Base-by-base conservation (phyloP, 1,140 invertebrate genomes). In the Battus philenor region DNA sequence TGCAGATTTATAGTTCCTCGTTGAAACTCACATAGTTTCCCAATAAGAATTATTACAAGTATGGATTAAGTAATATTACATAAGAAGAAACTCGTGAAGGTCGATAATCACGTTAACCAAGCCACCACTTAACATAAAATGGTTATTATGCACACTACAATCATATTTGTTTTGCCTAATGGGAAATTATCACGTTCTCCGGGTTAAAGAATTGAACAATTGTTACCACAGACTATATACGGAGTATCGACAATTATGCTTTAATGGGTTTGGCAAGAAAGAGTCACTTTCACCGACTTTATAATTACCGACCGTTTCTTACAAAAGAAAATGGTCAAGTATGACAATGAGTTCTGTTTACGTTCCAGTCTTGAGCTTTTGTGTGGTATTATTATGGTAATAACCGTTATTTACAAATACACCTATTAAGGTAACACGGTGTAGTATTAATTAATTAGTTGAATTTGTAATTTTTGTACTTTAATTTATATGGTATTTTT, bases 241-340 rank as follows among this genome's bases (percentile, higher is more conserved):
- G 11, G 17, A 15, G 6, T 36, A 36, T 36, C 20, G 33, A 36
- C 33, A 22, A 33, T 33, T 18, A 36, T 17, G 10, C 33, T 36
- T 1, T 36, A 36, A 36, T 36, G 17, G 33, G n/a, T 20, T 34
- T 6, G 16, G n/a, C 10, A 7, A 17, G 33, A 36, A 36, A 36
- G 33, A 36, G 17, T 36, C 20, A 36, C 33, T 36, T 36, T 36
- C 33, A 36, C 33, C 31, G 13, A 16, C 33, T 17, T 18, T 36
- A 36, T 36, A 20, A 36, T 36, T 36, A 10, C 17, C 9, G n/a
- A 17, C 33, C 17, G 20, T 36, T 36, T 36, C 33, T 36, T 36
- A 16, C 33, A 16, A 36, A 36, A 11, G 20, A 16, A 17, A 36
- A 20, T 11, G 17, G 15, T 9, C 20, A 18, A 36, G 7, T 34